Base-by-base conservation (phyloP, 2,113 vertebrate species). In the Sciurus niger region DNA sequence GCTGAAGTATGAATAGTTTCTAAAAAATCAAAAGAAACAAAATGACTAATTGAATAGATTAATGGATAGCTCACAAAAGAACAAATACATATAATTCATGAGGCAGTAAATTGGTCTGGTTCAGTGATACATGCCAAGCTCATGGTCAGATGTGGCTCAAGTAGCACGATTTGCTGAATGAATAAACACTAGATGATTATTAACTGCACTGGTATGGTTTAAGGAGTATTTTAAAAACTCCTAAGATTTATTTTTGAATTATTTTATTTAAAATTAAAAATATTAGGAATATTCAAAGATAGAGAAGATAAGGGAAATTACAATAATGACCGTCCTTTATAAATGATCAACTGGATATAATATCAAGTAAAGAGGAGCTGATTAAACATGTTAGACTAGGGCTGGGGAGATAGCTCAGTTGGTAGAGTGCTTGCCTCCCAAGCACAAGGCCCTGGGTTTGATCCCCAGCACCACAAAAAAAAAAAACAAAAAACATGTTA, bases 221-320 rank as follows among this genome's bases (percentile, higher is more conserved):
- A 30, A 87, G 55, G 10, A 58, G 58, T 68, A 83, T 24, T 67
- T 89, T 53, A 37, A 70, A n/a, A 84, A 37, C 5, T 17, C 12
- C 46, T 46, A 48, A 84, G 17, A 63, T 67, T 73, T 84, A 58
- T 22, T 79, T 91, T 84, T 87, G 24, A 84, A 25, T 73, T 55
- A 68, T 82, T 51, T 87, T 68, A 60, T 12, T 90, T 30, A 68
- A 73, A 25, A 72, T 85, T 34, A 92, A 89, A 85, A 11, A 78
- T 76, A 37, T 63, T 63, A 28, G 25, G 74, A 51, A 53, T 34
- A 80, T 84, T 8, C 22, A 46, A 43, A 28, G 34, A 60, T 24
- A 83, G 7, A 40, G 40, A 40, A 40, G 18, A 32, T 40, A 25
- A 58, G 43, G 58, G 32, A 94, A 77, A 94, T 85, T 84, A 79